These are phyloP conservation scores for Myiotriccus ornatus DNA, from an alignment of 2,797 vertebrate species.

Conservation along the genomic window DNA sequence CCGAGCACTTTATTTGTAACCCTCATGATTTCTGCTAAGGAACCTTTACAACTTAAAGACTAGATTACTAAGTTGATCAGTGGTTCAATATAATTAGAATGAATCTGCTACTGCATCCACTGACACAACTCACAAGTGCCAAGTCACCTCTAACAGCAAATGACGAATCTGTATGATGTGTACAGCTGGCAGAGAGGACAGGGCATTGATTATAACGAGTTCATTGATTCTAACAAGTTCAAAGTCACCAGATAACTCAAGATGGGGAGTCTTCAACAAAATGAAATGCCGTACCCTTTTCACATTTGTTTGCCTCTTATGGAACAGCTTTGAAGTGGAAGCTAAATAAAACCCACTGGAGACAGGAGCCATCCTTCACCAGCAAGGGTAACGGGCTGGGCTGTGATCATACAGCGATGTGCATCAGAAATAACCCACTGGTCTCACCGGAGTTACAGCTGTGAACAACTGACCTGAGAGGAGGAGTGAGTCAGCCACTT, in stretches of 20 bases:
- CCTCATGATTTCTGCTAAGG: neutral
- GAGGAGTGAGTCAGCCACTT: slow-evolving; percentile 42
- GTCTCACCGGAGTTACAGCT: slow-evolving; percentile 29
- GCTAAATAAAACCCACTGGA: neutral
- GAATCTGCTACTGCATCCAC: slow-evolving; percentile 8
- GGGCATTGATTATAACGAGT: neutral
- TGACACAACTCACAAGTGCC: slow-evolving; percentile 4
- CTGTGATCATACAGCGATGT: neutral
- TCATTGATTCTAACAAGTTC: neutral
- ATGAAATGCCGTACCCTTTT: neutral
- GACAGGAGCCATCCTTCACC: slow-evolving; percentile 25
- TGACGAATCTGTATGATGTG: neutral
- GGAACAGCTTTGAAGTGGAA: neutral
- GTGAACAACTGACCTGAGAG: slow-evolving; percentile 22
- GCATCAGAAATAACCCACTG: slow-evolving; percentile 35
- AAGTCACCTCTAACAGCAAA: slow-evolving; percentile 3
- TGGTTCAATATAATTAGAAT: neutral
- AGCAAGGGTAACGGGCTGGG: neutral
- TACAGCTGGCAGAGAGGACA: neutral
- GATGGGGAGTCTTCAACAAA: neutral
- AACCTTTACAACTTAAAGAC: neutral
- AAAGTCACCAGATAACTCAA: neutral
- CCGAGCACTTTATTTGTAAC: neutral
- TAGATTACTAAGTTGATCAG: slow-evolving; percentile 24
- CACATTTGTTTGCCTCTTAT: neutral